Evolutionary conservation across 1,140 invertebrate genomes (phyloP).

Genomic region (Drosophila trapezifrons): DNA sequence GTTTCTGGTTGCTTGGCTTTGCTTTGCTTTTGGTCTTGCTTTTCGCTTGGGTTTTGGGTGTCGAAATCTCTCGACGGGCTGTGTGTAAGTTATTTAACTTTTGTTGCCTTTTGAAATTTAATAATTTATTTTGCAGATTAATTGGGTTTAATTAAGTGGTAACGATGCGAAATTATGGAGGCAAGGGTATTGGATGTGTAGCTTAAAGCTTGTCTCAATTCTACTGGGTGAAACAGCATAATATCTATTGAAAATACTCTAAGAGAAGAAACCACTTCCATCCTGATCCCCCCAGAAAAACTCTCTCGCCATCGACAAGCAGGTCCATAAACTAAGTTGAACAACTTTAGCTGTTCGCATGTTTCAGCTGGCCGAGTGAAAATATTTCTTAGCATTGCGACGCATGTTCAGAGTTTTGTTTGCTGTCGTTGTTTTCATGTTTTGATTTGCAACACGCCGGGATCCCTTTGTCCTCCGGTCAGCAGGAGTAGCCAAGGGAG

Average conservation of each 20-base stretch:
- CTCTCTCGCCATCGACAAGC: conserved; percentile 13
- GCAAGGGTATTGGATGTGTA: neutral
- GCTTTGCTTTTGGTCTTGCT: neutral
- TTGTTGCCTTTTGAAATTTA: conserved; percentile 54
- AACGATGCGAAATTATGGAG: conserved; percentile 38
- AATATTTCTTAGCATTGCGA: conserved; percentile 74
- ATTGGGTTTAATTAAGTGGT: conserved; percentile 62
- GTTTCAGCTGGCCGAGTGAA: conserved; percentile 57
- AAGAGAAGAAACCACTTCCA: neutral
- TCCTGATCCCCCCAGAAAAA: neutral
- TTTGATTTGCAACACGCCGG: conserved; percentile 78
- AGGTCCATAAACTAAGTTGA: conserved; percentile 44
- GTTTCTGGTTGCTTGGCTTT: conserved; percentile 34
- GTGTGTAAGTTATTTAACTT: conserved; percentile 49
- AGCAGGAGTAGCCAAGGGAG: conserved; percentile 37
- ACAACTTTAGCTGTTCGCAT: conserved; percentile 62
- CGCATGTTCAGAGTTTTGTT: conserved; percentile 78
- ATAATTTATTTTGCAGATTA: conserved; percentile 63
- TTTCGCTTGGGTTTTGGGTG: conserved; percentile 38
- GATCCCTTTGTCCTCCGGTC: conserved; percentile 67
- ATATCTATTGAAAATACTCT: neutral
- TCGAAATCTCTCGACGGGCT: conserved; percentile 51
- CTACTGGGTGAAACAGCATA: neutral
- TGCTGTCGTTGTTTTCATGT: conserved; percentile 76
- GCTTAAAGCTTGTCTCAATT: neutral